These are phyloP conservation scores for Malthinus seriepunctatus DNA, from an alignment of 2,888 invertebrate genomes.

Conservation along the genomic window DNA sequence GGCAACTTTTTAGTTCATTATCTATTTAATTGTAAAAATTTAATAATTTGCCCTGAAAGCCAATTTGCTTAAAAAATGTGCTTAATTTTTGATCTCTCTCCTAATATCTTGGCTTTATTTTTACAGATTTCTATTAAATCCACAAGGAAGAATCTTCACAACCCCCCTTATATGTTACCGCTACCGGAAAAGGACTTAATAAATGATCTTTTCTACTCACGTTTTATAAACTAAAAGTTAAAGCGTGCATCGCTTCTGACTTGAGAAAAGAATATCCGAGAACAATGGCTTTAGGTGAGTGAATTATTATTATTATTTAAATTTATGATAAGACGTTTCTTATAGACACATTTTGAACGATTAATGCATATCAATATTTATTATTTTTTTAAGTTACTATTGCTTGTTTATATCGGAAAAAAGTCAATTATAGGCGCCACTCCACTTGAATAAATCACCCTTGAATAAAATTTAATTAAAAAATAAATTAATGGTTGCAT, in stretches of 20 bases:
- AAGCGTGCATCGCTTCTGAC: slow-evolving; percentile 27
- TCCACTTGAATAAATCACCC: too few species aligned
- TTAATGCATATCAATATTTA: slow-evolving; percentile 15
- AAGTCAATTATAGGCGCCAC: too few species aligned
- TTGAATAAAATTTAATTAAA: too few species aligned
- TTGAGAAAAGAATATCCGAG: slow-evolving; percentile 29
- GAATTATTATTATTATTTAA: slow-evolving; percentile 44
- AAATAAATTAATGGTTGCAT: too few species aligned
- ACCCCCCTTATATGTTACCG: slow-evolving; percentile 8
- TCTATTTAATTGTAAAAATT: too few species aligned
- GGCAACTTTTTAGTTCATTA: too few species aligned
- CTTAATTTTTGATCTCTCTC: too few species aligned
- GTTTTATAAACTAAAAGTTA: slow-evolving; percentile 27
- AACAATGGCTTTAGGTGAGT: slow-evolving; percentile 52
- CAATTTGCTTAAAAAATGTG: too few species aligned
- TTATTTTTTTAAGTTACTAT: not conserved
- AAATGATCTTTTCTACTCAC: slow-evolving; percentile 37
- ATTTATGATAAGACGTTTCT: slow-evolving; percentile 38
- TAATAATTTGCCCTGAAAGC: too few species aligned
- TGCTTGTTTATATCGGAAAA: too few species aligned
- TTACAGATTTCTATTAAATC: slow-evolving; percentile 10
- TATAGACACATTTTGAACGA: slow-evolving; percentile 12
- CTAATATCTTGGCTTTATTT: slow-evolving; percentile 6
- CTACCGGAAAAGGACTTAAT: slow-evolving; percentile 25
- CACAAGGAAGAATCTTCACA: slow-evolving; percentile 6